Base-by-base conservation (phyloP, 1,140 invertebrate species). In the Heliconius congener region DNA sequence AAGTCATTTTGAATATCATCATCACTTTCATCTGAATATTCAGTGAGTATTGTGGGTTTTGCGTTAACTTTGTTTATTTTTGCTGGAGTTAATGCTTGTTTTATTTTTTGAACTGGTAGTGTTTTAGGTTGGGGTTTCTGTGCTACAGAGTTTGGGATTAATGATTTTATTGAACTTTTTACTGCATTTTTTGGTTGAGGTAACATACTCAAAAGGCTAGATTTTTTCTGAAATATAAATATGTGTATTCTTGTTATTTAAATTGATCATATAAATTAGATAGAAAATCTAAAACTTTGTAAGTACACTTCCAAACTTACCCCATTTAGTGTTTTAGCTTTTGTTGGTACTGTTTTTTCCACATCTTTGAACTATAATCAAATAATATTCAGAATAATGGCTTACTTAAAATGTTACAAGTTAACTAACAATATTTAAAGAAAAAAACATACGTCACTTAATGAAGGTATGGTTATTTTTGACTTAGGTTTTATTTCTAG, bases 281-380 rank as follows among this genome's bases (percentile, higher is more conserved):
- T 52, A 52, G 4, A 19, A 52, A 18, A 52, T 4, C 18, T 52
- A 16, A 16, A 46, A 60, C 13, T 66, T 13, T 30, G 13, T 66
- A 66, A 30, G 11, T 66, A 66, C 9, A 66, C 1, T 16, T 27
- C 11, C 11, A 13, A 71, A 88, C 87, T 90, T 89, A 92, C 92
- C 78, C 85, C 88, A 86, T 86, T 87, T 34, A 82, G 50, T 74
- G 83, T 73, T 89, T 89, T 94, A 50, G 91, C 87, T 91, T 87
- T 95, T n/a, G 86, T 71, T 74, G 87, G 91, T 73, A 89, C 80
- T 66, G 86, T 92, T 71, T 92, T 88, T 77, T 95, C 91, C 0
- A 95, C 95, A 90, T 96, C 95, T 81, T 93, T 94, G 79, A 96
- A 96, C 83, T 96, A 84, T 71, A 93, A 93, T 34, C 60, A 84